Percentiles rank a stretch among this genome's conserved stretches.
Evolutionary conservation across 92 coral and sea anemone species (phyloP).

Genomic region (Blastomussa wellsi): DNA sequence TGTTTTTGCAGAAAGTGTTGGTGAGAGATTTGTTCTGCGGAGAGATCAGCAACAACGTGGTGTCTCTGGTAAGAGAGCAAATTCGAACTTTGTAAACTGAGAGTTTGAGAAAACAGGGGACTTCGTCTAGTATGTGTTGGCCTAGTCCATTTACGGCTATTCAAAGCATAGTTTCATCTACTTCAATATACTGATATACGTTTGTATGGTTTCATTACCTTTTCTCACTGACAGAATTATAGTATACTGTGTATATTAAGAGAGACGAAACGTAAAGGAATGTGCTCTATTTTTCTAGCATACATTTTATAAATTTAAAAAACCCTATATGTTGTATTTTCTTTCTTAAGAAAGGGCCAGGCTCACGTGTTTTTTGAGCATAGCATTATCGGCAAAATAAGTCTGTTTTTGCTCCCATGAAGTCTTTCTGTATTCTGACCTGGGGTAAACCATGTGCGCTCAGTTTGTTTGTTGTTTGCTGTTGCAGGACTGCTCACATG

Average conservation of each 20-base stretch:
- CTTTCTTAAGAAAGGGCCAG: background rate
- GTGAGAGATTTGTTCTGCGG: slow-evolving; percentile 97
- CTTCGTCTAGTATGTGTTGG: too few relatives aligned
- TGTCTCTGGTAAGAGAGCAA: slow-evolving; percentile 81
- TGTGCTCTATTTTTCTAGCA: background rate
- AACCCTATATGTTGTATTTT: background rate
- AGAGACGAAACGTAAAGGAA: background rate
- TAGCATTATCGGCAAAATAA: background rate
- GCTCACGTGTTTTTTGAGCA: background rate
- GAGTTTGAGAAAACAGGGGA: too few relatives aligned
- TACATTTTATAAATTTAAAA: too few relatives aligned
- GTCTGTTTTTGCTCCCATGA: background rate
- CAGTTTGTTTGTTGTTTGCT: background rate
- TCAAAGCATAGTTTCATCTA: too few relatives aligned
- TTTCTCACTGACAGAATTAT: background rate
- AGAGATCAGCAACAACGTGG: slow-evolving; percentile 97
- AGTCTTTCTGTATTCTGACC: background rate
- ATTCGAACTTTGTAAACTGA: background rate
- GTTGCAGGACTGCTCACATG: slow-evolving; percentile 91
- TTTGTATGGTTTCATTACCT: background rate
- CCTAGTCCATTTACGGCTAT: too few relatives aligned
- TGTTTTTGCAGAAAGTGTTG: slow-evolving; percentile 75
- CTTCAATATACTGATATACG: background rate
- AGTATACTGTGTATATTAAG: background rate
- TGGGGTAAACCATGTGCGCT: background rate